Evolutionary conservation across 2,113 vertebrate species (phyloP).

Genomic region (Camelus bactrianus): DNA sequence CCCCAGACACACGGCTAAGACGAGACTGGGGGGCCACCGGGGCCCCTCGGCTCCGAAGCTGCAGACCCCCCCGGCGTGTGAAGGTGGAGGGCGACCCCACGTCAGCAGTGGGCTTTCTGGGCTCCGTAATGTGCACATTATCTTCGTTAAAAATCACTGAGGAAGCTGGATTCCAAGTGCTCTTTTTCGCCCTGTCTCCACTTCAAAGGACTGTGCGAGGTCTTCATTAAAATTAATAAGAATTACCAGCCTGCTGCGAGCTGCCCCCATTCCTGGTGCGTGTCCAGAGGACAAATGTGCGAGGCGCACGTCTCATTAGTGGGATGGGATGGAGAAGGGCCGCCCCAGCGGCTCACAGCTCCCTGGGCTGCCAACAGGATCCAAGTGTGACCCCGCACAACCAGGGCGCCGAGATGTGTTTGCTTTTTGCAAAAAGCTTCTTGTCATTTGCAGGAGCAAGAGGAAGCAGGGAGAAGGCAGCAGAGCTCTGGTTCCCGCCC

Average conservation of each 20-base stretch:
- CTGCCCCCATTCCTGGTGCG: background rate
- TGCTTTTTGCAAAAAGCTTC: background rate
- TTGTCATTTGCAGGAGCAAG: background rate
- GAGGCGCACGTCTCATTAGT: conserved; percentile 15
- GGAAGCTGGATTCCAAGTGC: conserved; percentile 53
- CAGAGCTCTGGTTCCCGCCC: rapidly evolving
- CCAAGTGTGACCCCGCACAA: rapidly evolving
- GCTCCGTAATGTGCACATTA: background rate
- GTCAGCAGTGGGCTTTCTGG: conserved; percentile 44
- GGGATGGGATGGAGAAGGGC: background rate
- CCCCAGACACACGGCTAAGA: background rate
- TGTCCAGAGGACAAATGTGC: background rate
- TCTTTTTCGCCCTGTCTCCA: conserved; percentile 5
- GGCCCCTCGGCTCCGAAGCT: background rate
- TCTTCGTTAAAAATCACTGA: conserved; percentile 40
- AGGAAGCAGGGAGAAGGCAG: background rate
- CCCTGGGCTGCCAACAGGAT: background rate
- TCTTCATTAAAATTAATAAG: conserved; percentile 68
- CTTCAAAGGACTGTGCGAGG: conserved; percentile 17
- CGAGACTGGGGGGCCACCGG: background rate
- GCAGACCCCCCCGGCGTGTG: background rate
- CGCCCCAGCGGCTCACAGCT: background rate
- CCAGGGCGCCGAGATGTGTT: rapidly evolving
- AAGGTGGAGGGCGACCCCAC: background rate
- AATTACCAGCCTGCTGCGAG: background rate